These are phyloP conservation scores for Callinectes sapidus DNA, from an alignment of 2,888 invertebrate genomes.

Conservation along the genomic window DNA sequence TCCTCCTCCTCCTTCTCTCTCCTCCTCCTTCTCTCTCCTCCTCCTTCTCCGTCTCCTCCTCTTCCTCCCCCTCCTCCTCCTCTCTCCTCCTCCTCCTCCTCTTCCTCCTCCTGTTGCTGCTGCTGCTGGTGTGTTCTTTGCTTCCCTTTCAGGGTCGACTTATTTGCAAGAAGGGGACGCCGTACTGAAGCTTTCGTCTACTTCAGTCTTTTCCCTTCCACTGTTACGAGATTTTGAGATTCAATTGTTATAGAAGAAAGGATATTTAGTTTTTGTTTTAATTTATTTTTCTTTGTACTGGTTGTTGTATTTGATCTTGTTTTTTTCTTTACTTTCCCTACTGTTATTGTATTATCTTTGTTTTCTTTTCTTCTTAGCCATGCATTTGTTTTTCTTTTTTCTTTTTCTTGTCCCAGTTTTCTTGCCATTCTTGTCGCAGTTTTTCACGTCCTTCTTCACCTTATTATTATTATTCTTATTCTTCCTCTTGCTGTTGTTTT, in stretches of 20 bases:
- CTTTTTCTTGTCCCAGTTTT: not conserved
- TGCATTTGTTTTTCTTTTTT: not conserved
- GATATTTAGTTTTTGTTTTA: not conserved
- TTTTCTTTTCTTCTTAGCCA: not conserved
- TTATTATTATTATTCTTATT: not conserved
- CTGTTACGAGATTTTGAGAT: not conserved
- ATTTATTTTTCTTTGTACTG: not conserved
- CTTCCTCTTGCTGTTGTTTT: not conserved
- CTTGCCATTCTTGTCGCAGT: not conserved
- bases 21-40: not conserved
- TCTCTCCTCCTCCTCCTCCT: not conserved
- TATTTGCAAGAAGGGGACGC: not conserved
- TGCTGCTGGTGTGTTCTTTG: not conserved
- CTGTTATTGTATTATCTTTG: not conserved
- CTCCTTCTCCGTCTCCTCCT: not conserved
- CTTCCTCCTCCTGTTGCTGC: too few species aligned
- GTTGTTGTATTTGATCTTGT: not conserved
- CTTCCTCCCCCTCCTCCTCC: too few species aligned
- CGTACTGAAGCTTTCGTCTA: not conserved
- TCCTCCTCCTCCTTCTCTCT: constrained; percentile 15
- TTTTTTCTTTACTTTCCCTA: not conserved
- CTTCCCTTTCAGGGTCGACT: not conserved
- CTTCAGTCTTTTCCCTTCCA: not conserved
- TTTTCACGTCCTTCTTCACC: not conserved
- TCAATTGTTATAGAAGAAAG: not conserved